Conservation (phyloP, 2,797 vertebrate genomes). For the Lagorchestes hirsutus region DNA sequence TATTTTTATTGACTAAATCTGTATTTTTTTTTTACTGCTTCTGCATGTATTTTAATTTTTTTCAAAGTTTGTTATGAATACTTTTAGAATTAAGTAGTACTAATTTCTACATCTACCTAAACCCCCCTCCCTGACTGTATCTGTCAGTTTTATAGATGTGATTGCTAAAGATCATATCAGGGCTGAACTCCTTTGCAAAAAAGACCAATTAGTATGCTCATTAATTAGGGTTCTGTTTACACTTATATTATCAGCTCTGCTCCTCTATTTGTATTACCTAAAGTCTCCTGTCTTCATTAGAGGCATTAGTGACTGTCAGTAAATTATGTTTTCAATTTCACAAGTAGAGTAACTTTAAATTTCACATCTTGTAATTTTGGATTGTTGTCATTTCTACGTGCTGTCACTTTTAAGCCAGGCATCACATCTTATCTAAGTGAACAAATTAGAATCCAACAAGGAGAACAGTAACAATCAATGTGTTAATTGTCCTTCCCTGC, state of each 20-base stretch:
- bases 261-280: slow-evolving; percentile 3
- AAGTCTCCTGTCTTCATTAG: neutral
- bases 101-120: slow-evolving; percentile 3
- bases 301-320: slow-evolving; percentile 11
- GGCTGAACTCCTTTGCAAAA: neutral
- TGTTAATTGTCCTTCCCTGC: slow-evolving; percentile 27
- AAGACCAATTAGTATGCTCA: slow-evolving; percentile 22
- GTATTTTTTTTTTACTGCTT: slow-evolving; percentile 26
- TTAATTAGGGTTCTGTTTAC: slow-evolving; percentile 44
- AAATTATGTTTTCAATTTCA: slow-evolving; percentile 31
- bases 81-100: slow-evolving; percentile 23
- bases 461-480: neutral
- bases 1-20: slow-evolving; percentile 43
- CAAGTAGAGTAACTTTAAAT: slow-evolving; percentile 24
- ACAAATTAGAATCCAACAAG: slow-evolving; percentile 38
- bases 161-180: slow-evolving; percentile 42
- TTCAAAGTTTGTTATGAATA: neutral
- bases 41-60: slow-evolving; percentile 18
- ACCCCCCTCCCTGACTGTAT: neutral
- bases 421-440: slow-evolving; percentile 20
- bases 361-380: slow-evolving; percentile 40
- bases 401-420: neutral
- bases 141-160: neutral
- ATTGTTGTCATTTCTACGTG: neutral
- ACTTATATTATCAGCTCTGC: slow-evolving; percentile 1